Conservation (phyloP, 2,888 invertebrate species). For the Rhagonycha lutea region DNA sequence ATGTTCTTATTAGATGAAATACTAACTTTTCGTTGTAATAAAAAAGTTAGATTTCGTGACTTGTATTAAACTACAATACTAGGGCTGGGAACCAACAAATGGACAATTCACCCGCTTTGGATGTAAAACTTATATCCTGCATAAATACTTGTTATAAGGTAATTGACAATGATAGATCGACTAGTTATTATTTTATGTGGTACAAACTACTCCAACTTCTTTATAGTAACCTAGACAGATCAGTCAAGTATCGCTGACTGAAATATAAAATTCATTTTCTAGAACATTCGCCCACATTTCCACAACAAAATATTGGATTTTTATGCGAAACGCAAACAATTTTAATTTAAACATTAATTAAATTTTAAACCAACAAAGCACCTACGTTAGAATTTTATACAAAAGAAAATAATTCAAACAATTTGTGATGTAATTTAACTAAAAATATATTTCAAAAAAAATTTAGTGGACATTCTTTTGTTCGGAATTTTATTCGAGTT, state of each 20-base stretch:
- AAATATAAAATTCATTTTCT: not conserved
- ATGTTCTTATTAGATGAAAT: not conserved
- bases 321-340: not conserved
- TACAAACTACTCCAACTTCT: slow-evolving; percentile 45
- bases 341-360: not conserved
- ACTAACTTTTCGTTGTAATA: not conserved
- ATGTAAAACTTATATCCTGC: slow-evolving; percentile 43
- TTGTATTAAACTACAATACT: slow-evolving; percentile 33
- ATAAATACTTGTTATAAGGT: slow-evolving; percentile 47
- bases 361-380: not conserved
- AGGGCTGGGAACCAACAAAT: slow-evolving; percentile 39
- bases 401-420: not conserved
- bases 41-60: slow-evolving; percentile 35
- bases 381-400: not conserved
- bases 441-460: not conserved
- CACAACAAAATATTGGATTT: not conserved
- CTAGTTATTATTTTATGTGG: slow-evolving; percentile 45
- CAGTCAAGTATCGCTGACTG: slow-evolving; percentile 21
- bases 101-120: slow-evolving; percentile 44
- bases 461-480: not conserved
- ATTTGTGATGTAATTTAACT: not conserved
- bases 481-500: slow-evolving; percentile 16
- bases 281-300: not conserved
- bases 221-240: slow-evolving; percentile 43
- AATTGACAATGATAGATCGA: slow-evolving; percentile 48